phyloP scores from a whole-genome alignment of 2,797 vertebrate species.

The Sparus aurata region DNA sequence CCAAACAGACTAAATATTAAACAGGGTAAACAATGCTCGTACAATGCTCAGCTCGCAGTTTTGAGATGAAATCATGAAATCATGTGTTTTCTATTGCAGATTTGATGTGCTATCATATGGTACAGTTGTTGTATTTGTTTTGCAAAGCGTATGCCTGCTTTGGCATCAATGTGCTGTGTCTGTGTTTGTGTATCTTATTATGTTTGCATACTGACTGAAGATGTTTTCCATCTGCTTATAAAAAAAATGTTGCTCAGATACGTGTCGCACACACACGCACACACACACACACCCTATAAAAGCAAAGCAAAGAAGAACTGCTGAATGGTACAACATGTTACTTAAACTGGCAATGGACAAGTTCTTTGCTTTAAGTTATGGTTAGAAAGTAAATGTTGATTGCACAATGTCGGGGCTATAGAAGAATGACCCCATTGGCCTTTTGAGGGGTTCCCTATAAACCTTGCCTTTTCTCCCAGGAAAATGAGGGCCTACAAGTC shows the following conservation, averaged over 20 bases:
- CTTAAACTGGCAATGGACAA: neutral
- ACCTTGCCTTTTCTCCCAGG: too few relatives aligned
- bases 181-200: constrained; percentile 57
- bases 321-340: neutral
- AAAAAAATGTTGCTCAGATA: constrained; percentile 40
- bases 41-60: constrained; percentile 39
- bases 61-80: constrained; percentile 36
- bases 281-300: constrained; percentile 20
- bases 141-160: constrained; percentile 45
- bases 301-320: constrained; percentile 5
- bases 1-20: constrained; percentile 66
- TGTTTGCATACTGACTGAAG: constrained; percentile 39
- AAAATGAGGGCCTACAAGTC: too few relatives aligned
- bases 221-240: constrained; percentile 49
- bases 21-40: constrained; percentile 64
- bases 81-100: constrained; percentile 53
- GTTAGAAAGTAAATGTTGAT: too few relatives aligned
- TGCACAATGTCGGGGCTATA: too few relatives aligned
- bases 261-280: constrained; percentile 21
- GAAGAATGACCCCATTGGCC: too few relatives aligned
- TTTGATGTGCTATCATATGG: constrained; percentile 13
- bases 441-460: too few relatives aligned
- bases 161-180: constrained; percentile 46
- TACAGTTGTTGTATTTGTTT: constrained; percentile 43
- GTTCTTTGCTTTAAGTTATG: too few relatives aligned